Evolutionary conservation across 1,140 invertebrate genomes (phyloP), one percentile per base, ranked within the genome.

Genomic region (Leptoteleia sp.): DNA sequence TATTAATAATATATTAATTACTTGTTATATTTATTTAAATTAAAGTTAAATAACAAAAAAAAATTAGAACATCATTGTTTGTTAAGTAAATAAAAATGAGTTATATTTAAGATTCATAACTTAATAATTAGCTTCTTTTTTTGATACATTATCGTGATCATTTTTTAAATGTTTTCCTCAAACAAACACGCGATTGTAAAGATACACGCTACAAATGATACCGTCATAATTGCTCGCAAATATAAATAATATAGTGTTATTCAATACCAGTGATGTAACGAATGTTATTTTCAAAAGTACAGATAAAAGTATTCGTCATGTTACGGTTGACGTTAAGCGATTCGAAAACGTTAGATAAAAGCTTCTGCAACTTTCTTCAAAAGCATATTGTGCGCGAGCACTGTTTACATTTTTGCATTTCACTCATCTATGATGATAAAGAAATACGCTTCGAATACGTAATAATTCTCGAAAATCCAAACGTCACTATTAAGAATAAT

Each of bases 291-390:
- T 45, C 15, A 12, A 16, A 37, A 38, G 25, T 12, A 9, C 22
- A 25, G 31, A 40, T 35, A 55, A 13, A 67, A 54, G 27, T 47
- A 67, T 67, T 55, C 31, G 48, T 45, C 40, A 8, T 8, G 1
- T 45, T 27, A 54, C 29, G 48, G 35, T 67, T 55, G 27, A 48
- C 31, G 64, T 68, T 47, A 68, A 54, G 52, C 16, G 64, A 68
- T 68, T 68, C 64, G 64, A 45, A 68, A 68, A 68, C 38, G 42
- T 38, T 22, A 68, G 64, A 67, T 67, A 67, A 55, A 55, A 67
- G 48, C 55, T 54, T 67, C 27, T 54, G 48, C 11, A 54, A 65
- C 37, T 65, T 65, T 54, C 27, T 65, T 54, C 61, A 65, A 65
- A 43, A 65, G 17, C 47, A 25, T 35, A 65, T 65, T 65, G 61